These are phyloP conservation scores for Hippocampus abdominalis DNA, from an alignment of 2,113 vertebrate species.

Conservation along the genomic window DNA sequence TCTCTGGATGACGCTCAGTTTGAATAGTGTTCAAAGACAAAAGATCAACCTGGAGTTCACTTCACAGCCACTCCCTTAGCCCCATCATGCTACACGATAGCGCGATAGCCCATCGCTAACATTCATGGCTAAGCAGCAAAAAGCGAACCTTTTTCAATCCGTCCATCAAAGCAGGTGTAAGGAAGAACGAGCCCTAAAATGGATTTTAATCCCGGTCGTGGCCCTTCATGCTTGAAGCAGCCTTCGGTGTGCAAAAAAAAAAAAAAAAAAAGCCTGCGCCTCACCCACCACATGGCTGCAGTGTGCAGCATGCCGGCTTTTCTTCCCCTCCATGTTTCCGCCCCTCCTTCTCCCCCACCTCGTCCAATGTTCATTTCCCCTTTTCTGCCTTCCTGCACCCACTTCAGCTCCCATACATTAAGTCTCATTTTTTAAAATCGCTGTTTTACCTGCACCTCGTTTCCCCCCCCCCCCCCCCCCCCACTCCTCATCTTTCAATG, in stretches of 20 bases:
- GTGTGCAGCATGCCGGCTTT: slow-evolving; percentile 45
- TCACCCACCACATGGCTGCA: slow-evolving; percentile 73
- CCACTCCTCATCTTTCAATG: not conserved
- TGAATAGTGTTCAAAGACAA: not conserved
- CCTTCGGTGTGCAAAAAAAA: slow-evolving; percentile 24
- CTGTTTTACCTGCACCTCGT: slow-evolving; percentile 15
- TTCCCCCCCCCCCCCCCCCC: not conserved
- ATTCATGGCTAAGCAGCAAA: not conserved
- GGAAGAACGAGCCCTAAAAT: slow-evolving; percentile 6
- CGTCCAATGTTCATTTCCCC: slow-evolving; percentile 15
- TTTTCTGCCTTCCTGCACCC: slow-evolving; percentile 35
- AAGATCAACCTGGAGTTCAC: not conserved
- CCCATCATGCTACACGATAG: slow-evolving; percentile 31
- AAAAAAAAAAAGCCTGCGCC: slow-evolving; percentile 56
- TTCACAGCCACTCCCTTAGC: slow-evolving; percentile 44
- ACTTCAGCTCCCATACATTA: slow-evolving; percentile 33
- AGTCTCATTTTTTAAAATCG: slow-evolving; percentile 11
- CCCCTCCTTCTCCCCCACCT: slow-evolving; percentile 9
- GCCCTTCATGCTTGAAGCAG: slow-evolving; percentile 20
- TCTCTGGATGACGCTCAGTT: not conserved
- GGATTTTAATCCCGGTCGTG: slow-evolving; percentile 11
- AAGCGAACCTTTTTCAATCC: slow-evolving; percentile 14
- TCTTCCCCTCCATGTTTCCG: slow-evolving; percentile 10
- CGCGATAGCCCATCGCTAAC: slow-evolving; percentile 8
- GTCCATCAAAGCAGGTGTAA: slow-evolving; percentile 26